These are phyloP conservation scores for Trimorus sp. DNA, from an alignment of 2,888 invertebrate species.

Conservation along the genomic window DNA sequence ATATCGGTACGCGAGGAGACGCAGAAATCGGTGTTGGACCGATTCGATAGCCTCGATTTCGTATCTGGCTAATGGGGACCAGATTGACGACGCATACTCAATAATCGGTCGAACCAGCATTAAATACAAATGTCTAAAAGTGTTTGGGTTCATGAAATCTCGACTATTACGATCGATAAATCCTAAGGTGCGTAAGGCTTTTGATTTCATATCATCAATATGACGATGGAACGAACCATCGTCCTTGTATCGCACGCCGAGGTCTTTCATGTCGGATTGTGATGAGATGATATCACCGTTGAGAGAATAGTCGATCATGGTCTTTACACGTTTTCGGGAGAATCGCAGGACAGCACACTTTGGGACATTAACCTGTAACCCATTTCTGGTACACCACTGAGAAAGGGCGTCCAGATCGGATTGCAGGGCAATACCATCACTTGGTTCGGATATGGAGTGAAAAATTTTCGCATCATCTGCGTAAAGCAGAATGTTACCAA, in stretches of 20 bases:
- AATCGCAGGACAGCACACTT: neutral
- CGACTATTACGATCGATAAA: neutral
- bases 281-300: neutral
- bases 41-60: neutral
- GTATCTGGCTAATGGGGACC: neutral
- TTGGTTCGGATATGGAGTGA: neutral
- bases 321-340: neutral
- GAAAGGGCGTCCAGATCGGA: too few species aligned
- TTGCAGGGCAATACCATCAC: too few species aligned
- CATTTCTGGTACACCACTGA: too few species aligned
- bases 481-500: too few species aligned
- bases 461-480: too few species aligned
- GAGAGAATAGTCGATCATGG: neutral
- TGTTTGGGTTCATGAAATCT: neutral
- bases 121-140: neutral
- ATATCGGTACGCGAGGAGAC: neutral
- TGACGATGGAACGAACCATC: neutral
- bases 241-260: neutral
- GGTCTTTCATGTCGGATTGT: neutral
- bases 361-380: neutral
- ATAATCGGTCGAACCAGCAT: neutral
- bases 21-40: constrained; percentile 3
- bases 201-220: neutral
- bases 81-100: constrained; percentile 9
- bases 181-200: neutral